Conservation (phyloP, 2,797 vertebrate species). For the Poecilia picta region DNA sequence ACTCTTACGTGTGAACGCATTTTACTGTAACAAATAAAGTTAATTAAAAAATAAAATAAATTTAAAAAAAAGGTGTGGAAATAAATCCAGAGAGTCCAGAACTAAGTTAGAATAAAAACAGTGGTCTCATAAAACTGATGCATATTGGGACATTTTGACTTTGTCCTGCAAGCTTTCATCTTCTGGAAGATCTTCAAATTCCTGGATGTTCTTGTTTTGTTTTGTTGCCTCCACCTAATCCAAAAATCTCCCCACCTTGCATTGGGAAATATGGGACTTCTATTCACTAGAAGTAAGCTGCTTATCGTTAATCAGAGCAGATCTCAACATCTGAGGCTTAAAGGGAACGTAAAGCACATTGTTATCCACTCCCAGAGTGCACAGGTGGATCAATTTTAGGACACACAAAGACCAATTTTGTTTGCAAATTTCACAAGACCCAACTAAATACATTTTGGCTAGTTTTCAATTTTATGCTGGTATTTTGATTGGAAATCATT, state of each 20-base stretch:
- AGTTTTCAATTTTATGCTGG: neutral
- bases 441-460: neutral
- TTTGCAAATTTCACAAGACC: neutral
- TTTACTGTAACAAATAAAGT: too few species aligned
- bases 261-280: slow-evolving; percentile 55
- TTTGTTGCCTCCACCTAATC: slow-evolving; percentile 46
- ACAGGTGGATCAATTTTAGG: slow-evolving; percentile 46
- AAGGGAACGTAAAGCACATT: slow-evolving; percentile 54
- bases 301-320: slow-evolving; percentile 76
- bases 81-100: neutral
- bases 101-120: neutral
- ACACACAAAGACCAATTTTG: slow-evolving; percentile 16
- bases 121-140: neutral
- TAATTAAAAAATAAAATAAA: too few species aligned
- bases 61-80: neutral
- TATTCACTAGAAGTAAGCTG: slow-evolving; percentile 66
- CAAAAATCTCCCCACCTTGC: slow-evolving; percentile 28
- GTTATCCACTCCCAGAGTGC: slow-evolving; percentile 36
- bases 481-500: neutral
- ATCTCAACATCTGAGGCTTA: slow-evolving; percentile 68
- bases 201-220: slow-evolving; percentile 49
- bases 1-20: neutral
- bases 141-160: neutral
- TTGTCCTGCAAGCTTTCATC: slow-evolving; percentile 9
- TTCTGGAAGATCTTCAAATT: slow-evolving; percentile 36